phyloP scores from a whole-genome alignment of 2,113 vertebrate genomes.

The Condylura cristata region DNA sequence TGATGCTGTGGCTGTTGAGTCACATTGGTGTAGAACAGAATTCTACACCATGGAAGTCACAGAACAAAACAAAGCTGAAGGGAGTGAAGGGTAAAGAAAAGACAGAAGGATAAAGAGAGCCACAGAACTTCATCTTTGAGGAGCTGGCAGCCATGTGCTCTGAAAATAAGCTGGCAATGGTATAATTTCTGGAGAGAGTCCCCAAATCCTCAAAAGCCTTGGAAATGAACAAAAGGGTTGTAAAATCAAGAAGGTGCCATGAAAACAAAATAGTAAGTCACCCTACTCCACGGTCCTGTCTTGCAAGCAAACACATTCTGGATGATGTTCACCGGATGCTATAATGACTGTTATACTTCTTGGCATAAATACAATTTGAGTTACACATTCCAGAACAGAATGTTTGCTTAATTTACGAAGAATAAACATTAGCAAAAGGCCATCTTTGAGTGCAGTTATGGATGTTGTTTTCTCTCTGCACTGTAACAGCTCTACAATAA shows the following conservation, averaged over 20 bases:
- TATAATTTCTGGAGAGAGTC: neutral
- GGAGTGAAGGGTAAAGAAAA: neutral
- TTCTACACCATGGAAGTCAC: rapidly evolving
- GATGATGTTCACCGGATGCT: neutral
- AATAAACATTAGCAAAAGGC: neutral
- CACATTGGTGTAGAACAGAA: rapidly evolving
- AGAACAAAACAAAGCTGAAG: neutral
- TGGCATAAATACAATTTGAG: constrained; percentile 15
- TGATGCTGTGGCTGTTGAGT: neutral
- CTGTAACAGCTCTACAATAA: neutral
- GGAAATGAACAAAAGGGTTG: neutral
- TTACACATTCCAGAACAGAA: constrained; percentile 2
- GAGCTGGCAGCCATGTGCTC: neutral
- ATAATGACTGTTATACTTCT: neutral
- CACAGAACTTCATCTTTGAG: neutral
- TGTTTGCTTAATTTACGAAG: constrained; percentile 24
- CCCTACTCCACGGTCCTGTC: neutral
- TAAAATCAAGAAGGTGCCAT: neutral
- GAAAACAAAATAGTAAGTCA: neutral
- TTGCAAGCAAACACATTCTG: neutral
- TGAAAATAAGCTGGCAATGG: neutral
- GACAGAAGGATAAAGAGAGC: neutral
- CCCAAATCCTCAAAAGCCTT: neutral
- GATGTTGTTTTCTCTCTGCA: neutral
- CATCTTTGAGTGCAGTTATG: neutral